Conservation (phyloP, 2,888 invertebrate genomes). For the Osmoderma eremita region DNA sequence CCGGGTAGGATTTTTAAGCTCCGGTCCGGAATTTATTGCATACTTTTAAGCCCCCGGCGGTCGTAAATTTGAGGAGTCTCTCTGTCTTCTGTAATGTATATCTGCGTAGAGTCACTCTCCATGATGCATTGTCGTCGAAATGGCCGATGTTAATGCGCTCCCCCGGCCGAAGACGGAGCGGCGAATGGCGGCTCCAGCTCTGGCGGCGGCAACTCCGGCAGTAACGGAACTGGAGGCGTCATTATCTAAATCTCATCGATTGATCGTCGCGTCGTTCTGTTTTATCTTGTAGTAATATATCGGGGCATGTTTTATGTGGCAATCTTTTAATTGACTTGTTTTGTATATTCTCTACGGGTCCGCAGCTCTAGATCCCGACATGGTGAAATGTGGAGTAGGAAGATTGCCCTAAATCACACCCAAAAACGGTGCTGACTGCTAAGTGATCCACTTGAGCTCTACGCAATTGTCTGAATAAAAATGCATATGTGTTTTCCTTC, state of each 20-base stretch:
- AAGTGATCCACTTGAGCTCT: too few relatives aligned
- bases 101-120: constrained; percentile 58
- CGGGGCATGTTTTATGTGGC: constrained; percentile 40
- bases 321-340: constrained; percentile 42
- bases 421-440: too few relatives aligned
- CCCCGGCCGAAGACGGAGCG: constrained; percentile 41
- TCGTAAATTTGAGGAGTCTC: constrained; percentile 63
- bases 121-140: constrained; percentile 59
- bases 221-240: constrained; percentile 45
- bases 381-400: constrained; percentile 1
- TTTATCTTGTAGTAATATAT: constrained; percentile 43
- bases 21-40: constrained; percentile 63
- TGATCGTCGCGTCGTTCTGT: constrained; percentile 40
- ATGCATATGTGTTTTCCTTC: too few relatives aligned
- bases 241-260: constrained; percentile 49
- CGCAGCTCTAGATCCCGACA: constrained; percentile 3
- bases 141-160: constrained; percentile 51
- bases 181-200: constrained; percentile 5
- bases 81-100: constrained; percentile 55
- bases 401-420: not conserved
- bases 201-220: not conserved
- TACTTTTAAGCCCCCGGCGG: constrained; percentile 65
- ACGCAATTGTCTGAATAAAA: too few relatives aligned
- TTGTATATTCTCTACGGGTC: constrained; percentile 29
- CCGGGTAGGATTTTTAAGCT: constrained; percentile 60